Conservation (phyloP, 2,888 invertebrate species). For the Cephonodes hylas region DNA sequence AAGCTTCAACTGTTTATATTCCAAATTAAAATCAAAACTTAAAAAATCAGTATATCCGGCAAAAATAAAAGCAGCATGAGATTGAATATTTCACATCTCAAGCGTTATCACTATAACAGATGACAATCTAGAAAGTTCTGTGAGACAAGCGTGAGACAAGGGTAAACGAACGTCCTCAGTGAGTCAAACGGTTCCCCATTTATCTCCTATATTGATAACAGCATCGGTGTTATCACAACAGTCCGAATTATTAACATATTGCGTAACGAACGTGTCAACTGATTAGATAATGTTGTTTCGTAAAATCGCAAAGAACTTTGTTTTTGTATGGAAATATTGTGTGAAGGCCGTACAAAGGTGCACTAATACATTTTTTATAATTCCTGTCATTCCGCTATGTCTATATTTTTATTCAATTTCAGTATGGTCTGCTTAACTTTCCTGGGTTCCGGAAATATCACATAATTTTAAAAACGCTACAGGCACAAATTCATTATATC, state of each 20-base stretch:
- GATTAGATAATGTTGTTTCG: not conserved
- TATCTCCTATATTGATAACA: not conserved
- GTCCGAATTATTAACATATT: not conserved
- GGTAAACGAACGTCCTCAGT: conserved; percentile 13
- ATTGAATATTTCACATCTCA: not conserved
- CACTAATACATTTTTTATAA: too few species aligned
- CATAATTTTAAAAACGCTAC: too few species aligned
- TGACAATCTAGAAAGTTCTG: conserved; percentile 1
- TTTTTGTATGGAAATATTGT: not conserved
- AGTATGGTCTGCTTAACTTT: too few species aligned
- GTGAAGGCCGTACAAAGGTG: too few species aligned
- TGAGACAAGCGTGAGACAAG: conserved; percentile 11
- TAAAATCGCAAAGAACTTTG: not conserved
- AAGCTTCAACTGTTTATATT: too few species aligned
- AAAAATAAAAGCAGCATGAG: not conserved
- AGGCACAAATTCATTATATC: too few species aligned
- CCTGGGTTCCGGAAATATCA: too few species aligned
- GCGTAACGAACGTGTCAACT: not conserved
- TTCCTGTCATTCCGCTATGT: too few species aligned
- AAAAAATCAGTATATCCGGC: too few species aligned
- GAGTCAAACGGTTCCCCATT: not conserved
- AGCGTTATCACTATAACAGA: conserved; percentile 18
- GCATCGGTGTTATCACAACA: not conserved
- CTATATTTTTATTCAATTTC: too few species aligned
- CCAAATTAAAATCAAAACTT: too few species aligned